Evolutionary conservation across 1,140 invertebrate species (phyloP), one percentile per base, ranked within the genome.

Genomic region (Micrasema minimum): DNA sequence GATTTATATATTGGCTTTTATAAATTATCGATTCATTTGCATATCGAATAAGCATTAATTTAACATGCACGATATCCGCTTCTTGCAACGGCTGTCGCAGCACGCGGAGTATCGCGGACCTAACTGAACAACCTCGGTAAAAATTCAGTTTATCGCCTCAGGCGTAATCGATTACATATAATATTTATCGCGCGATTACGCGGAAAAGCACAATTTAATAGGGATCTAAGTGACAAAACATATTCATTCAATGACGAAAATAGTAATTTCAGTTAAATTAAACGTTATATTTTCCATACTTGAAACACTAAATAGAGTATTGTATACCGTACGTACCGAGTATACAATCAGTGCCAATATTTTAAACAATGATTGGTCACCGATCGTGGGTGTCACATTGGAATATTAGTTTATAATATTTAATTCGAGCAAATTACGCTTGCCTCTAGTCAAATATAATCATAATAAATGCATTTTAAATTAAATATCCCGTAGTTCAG

Each of bases 1-100:
- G 35, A 59, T 59, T 59, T 41, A 59, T 59, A 38, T 59, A 38
- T 41, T 41, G 35, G 16, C 18, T 59, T 41, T 38, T 10, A 9
- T 41, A 41, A 59, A 59, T 41, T 59, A 41, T 12, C 26, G n/a
- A 38, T 41, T 41, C 37, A 22, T 59, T 59, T 59, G 35, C 55
- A 41, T 59, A 59, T 41, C 55, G 37, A 59, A 23, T 5, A 35
- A 20, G 12, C 26, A 14, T 55, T 55, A 59, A 59, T 59, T 59
- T 7, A 20, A 12, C 14, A 0, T 41, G 37, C 37, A 59, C 55
- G 55, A 43, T 59, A 18, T 59, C 55, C 55, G 55, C 37, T 59
- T 59, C 55, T 38, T 12, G 55, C 7, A 41, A 59, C 16, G n/a
- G 55, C 37, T 20, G 37, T 41, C 55, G 31, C 3, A 2, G 14